phyloP scores from a whole-genome alignment of 1,140 invertebrate species.

The Heliconius himera region DNA sequence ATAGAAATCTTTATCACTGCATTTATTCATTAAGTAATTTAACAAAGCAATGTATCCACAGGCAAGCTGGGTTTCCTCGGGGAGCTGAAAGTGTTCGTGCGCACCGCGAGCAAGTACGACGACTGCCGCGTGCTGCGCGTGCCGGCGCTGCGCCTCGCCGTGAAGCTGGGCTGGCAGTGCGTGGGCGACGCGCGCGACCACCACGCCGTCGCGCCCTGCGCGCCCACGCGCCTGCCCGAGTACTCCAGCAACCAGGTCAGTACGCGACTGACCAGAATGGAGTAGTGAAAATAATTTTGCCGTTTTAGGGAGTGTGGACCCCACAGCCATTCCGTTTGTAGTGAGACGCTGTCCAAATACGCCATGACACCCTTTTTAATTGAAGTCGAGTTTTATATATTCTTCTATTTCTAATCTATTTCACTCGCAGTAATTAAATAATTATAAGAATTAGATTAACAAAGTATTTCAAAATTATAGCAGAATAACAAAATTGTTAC shows the following conservation, averaged over 20 bases:
- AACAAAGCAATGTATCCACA: conserved; percentile 54
- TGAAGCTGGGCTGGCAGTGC: conserved; percentile 96
- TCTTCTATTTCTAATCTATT: too few species aligned
- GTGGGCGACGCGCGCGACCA: conserved; percentile 97
- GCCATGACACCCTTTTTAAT: too few species aligned
- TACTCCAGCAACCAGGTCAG: conserved; percentile 95
- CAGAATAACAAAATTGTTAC: conserved; percentile 21
- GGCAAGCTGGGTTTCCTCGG: conserved; percentile 93
- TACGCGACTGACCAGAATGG: too few species aligned
- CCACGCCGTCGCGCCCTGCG: conserved; percentile 97
- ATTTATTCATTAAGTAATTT: too few species aligned
- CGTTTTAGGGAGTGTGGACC: too few species aligned
- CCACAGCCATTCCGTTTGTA: too few species aligned
- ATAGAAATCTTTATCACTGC: too few species aligned
- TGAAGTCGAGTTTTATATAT: too few species aligned
- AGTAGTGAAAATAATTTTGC: too few species aligned
- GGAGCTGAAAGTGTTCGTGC: conserved; percentile 92
- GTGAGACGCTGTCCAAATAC: too few species aligned
- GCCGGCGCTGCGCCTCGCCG: conserved; percentile 92
- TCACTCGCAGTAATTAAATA: too few species aligned
- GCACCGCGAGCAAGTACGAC: conserved; percentile 99
- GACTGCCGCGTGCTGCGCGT: conserved; percentile 96
- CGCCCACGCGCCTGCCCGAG: conserved; percentile 97
- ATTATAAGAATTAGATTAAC: too few species aligned
- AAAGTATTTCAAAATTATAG: neutral